These are phyloP conservation scores for Tholera decimalis DNA, from an alignment of 2,888 invertebrate genomes.

Conservation along the genomic window DNA sequence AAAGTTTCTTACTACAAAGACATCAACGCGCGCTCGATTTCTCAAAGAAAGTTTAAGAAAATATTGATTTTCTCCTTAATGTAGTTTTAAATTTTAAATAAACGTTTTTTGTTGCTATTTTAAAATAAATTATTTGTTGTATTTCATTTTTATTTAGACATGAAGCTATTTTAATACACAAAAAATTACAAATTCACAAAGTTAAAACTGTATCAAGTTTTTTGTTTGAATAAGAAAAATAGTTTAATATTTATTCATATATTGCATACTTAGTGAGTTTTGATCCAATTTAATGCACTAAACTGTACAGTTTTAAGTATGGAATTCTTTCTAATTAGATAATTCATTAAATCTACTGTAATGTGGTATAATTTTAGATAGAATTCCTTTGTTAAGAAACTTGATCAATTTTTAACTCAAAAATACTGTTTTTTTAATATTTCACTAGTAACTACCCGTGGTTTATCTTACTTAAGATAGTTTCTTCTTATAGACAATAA, in stretches of 20 bases:
- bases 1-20: conserved; percentile 67
- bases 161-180: not conserved
- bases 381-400: not conserved
- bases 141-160: not conserved
- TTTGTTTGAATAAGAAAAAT: not conserved
- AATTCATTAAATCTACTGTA: not conserved
- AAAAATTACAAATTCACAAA: not conserved
- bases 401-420: not conserved
- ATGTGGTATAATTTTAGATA: not conserved
- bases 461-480: too few species aligned
- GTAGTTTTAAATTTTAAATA: not conserved
- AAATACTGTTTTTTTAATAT: too few species aligned
- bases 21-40: conserved; percentile 71
- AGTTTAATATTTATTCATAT: not conserved
- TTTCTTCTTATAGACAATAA: too few species aligned
- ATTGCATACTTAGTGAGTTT: not conserved
- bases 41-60: conserved; percentile 53
- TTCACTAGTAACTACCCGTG: too few species aligned
- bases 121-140: not conserved
- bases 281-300: conserved; percentile 2
- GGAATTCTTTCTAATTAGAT: conserved; percentile 15
- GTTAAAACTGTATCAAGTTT: not conserved
- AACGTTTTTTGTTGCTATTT: not conserved
- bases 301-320: conserved; percentile 3
- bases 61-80: not conserved